Percentiles rank a stretch among this genome's conserved stretches.
Conservation (phyloP, 2,797 vertebrate species). For the Jordanella pulchra region DNA sequence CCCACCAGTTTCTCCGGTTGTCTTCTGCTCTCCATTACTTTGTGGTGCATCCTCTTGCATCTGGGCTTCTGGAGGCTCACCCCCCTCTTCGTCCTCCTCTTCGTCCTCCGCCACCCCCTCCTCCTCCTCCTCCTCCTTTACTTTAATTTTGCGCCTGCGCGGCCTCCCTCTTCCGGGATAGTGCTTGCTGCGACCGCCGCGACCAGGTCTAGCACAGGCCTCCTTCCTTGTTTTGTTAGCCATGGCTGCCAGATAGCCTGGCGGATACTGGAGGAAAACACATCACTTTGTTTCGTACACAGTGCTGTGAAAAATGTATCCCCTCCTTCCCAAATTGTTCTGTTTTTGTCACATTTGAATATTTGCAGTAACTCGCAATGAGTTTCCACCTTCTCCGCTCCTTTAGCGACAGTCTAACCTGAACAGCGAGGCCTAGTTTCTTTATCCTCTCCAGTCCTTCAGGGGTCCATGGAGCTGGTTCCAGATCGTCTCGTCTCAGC, state of each 20-base stretch:
- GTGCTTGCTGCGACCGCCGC: constrained; percentile 81
- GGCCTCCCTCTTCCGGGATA: constrained; percentile 80
- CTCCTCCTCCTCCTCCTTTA: constrained; percentile 68
- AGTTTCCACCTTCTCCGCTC: neutral
- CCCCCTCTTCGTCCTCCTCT: constrained; percentile 54
- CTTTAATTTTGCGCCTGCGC: constrained; percentile 70
- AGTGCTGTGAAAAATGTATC: neutral
- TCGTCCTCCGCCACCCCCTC: constrained; percentile 64
- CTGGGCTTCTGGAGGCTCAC: constrained; percentile 40
- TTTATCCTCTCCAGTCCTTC: constrained; percentile 93
- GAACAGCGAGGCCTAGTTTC: constrained; percentile 91
- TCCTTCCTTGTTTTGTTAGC: constrained; percentile 95
- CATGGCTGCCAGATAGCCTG: constrained; percentile 94
- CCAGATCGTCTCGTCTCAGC: constrained; percentile 92
- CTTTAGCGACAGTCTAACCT: constrained; percentile 79
- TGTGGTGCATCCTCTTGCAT: constrained; percentile 61
- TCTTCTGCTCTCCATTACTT: constrained; percentile 77
- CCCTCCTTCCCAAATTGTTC: neutral
- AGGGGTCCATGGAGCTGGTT: constrained; percentile 96
- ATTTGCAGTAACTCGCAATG: neutral
- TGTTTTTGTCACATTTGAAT: neutral
- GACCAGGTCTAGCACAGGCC: constrained; percentile 70
- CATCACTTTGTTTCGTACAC: neutral
- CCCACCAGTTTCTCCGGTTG: constrained; percentile 66
- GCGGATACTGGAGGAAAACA: constrained; percentile 86